Base-by-base conservation (phyloP, 2,113 vertebrate genomes). In the Condylura cristata region DNA sequence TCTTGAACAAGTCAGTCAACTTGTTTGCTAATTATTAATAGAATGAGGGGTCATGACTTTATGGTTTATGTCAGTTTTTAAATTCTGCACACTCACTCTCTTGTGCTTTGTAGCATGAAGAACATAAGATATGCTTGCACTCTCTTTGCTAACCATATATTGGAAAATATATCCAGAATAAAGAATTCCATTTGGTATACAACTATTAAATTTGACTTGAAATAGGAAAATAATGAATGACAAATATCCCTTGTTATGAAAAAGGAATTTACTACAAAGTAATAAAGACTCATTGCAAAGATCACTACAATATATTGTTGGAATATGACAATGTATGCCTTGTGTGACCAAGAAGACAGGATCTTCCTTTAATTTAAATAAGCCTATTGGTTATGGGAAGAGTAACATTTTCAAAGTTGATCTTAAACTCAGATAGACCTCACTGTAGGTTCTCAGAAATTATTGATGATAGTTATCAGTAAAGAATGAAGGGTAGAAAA, bases 331-430 rank as follows among this genome's bases (percentile, higher is more conserved):
- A 18, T 58, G 13, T 81, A 66, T 65, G 44, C 56, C 46, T 82
- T 83, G 11, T 28, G 6, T 66, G 51, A 51, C 46, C 56, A 66
- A 74, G 61, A 46, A 61, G 72, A 48, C 20, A 91, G 46, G 51
- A 41, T 91, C 80, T 95, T 48, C 9, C 39, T 95, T 75, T 86
- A 74, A 85, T 95, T 28, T 83, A 72, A 89, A n/a, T 70, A 68
- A 94, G 34, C n/a, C 4, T 1, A 66, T 53, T 79, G 84, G n/a
- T 93, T 88, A 56, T 12, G 44, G 37, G 46, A 91, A 93, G 92
- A 78, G 32, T 71, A 79, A 11, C 17, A 28, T 96, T 94, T 93
- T 71, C 34, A 80, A 63, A 89, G 34, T 30, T 84, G 26, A 90
- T 68, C 18, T 84, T 94, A 84, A 85, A 78, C 32, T 44, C 37